Base-by-base conservation (phyloP, 2,113 vertebrate genomes). In the Nymphicus hollandicus region DNA sequence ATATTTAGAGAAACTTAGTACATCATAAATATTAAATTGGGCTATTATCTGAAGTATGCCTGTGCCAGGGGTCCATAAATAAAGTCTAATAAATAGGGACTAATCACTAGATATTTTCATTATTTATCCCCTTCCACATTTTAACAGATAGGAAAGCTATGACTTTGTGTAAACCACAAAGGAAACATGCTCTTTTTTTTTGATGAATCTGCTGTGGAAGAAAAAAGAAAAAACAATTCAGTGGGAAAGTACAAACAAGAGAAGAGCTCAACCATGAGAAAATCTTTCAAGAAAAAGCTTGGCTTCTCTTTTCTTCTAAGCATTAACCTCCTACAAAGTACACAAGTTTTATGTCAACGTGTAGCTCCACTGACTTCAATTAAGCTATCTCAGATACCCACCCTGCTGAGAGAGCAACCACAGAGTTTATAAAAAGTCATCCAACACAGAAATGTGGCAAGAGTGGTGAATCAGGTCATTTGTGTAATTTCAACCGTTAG, bases 11-110 rank as follows among this genome's bases (percentile, higher is more conserved):
- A 96, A 93, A 87, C 63, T 43, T 90, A 85, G 52, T 33, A 87
- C 52, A 82, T 91, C 53, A 89, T 85, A 96, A 96, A 96, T 96
- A 91, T 96, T 96, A 95, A 87, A 96, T 58, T 90, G 63, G 72
- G 13, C 63, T 96, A 86, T 94, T 95, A 96, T 55, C 72, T 81
- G 70, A 85, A 94, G 87, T 47, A 43, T 85, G n/a, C 61, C 56
- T 96, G 73, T 92, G 77, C 66, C 52, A 89, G 69, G 29, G 77
- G 85, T 86, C 91, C 79, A 94, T 94, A 95, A 97, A 97, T 93
- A 96, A 93, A 82, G 53, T 83, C 72, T 83, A 88, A n/a, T n/a
- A n/a, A n/a, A n/a, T 69, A 50, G 81, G 58, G 80, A 91, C 43
- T 97, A 95, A 96, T 95, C 73, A 49, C 76, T 86, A 41, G 69